These are phyloP conservation scores for Anas acuta DNA, from an alignment of 2,797 vertebrate species.

Conservation along the genomic window DNA sequence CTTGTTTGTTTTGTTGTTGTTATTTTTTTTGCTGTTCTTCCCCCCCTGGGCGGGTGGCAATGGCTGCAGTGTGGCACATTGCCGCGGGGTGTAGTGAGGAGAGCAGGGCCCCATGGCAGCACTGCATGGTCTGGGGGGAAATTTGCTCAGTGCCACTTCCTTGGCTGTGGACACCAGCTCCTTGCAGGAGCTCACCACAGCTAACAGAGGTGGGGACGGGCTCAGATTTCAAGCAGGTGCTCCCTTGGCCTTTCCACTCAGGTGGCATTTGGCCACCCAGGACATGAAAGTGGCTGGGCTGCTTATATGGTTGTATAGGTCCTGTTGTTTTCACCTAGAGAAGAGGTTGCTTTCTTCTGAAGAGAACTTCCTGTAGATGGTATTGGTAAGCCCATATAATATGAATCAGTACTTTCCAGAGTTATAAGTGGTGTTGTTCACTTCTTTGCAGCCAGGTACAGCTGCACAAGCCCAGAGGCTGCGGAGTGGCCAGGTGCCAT, in stretches of 20 bases:
- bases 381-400: neutral
- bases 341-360: neutral
- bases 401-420: fast-evolving
- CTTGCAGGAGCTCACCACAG: slow-evolving; percentile 16
- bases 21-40: neutral
- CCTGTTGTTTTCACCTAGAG: neutral
- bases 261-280: neutral
- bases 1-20: neutral
- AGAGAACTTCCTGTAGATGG: neutral
- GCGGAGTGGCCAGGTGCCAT: fast-evolving
- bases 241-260: neutral
- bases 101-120: neutral
- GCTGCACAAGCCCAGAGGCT: neutral
- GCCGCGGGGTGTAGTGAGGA: neutral
- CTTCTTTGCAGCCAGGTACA: fast-evolving
- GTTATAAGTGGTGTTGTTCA: neutral
- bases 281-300: neutral
- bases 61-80: neutral
- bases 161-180: neutral
- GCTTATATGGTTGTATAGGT: neutral
- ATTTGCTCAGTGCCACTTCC: slow-evolving; percentile 27
- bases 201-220: neutral
- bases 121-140: neutral
- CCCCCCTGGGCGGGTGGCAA: neutral
- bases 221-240: neutral